Percentiles rank a stretch among this genome's conserved stretches.
Evolutionary conservation across 1,140 invertebrate genomes (phyloP).

Genomic region (Trypoxylus dichotomus): DNA sequence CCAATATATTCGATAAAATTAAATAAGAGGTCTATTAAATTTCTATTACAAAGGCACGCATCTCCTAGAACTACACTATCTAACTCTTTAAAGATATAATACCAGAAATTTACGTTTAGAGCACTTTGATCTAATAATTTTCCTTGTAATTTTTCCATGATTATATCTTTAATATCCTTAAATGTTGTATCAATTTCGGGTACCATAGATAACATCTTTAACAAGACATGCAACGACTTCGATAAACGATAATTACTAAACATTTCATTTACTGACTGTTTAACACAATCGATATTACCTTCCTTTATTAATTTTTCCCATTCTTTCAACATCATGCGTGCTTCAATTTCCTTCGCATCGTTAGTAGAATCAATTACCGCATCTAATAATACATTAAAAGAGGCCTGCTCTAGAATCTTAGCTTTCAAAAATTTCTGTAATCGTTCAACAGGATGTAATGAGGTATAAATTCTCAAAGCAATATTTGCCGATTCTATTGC

Average conservation of each 20-base stretch:
- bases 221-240: conserved; percentile 42
- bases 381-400: conserved; percentile 49
- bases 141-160: conserved; percentile 54
- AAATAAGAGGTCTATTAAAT: conserved; percentile 57
- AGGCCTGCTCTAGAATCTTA: conserved; percentile 53
- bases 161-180: conserved; percentile 50
- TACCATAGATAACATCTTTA: conserved; percentile 40
- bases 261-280: conserved; percentile 48
- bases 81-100: conserved; percentile 52
- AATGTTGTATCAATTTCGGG: conserved; percentile 44
- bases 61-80: conserved; percentile 52
- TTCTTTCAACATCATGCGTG: conserved; percentile 39
- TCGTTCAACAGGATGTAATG: conserved; percentile 47
- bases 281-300: conserved; percentile 48
- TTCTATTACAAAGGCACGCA: conserved; percentile 53
- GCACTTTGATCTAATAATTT: conserved; percentile 54
- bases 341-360: conserved; percentile 37
- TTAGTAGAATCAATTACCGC: conserved; percentile 36
- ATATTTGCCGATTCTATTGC: conserved; percentile 43
- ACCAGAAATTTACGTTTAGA: conserved; percentile 55
- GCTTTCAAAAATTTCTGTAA: conserved; percentile 53
- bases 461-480: conserved; percentile 47
- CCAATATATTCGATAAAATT: conserved; percentile 61
- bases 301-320: conserved; percentile 51
- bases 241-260: conserved; percentile 48